Conservation (phyloP, 2,113 vertebrate species). For the Turnix velox region DNA sequence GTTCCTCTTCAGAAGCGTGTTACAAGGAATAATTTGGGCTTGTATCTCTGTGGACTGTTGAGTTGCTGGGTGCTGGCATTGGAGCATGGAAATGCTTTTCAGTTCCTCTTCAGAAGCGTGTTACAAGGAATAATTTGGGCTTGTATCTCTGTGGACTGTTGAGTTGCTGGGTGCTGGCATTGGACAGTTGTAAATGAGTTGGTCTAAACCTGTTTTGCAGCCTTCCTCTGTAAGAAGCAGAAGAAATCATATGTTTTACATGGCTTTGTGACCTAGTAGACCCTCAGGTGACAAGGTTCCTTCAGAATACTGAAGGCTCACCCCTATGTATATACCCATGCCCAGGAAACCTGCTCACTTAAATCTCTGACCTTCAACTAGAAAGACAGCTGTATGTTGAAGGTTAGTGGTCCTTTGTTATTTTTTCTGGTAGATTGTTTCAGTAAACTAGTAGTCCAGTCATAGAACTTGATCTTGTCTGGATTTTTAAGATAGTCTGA, state of each 20-base stretch:
- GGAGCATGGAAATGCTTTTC: conserved; percentile 20
- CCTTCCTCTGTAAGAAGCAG: not conserved
- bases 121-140: conserved; percentile 39
- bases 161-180: not conserved
- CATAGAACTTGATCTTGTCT: conserved; percentile 3
- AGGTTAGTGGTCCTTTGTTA: not conserved
- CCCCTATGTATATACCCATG: not conserved
- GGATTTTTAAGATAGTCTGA: conserved; percentile 17
- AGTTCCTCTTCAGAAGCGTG: conserved; percentile 35
- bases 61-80: not conserved
- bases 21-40: conserved; percentile 38
- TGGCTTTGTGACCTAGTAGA: not conserved
- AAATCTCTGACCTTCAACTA: not conserved
- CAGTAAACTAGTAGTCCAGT: not conserved
- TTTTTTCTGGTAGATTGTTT: not conserved
- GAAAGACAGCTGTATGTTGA: not conserved
- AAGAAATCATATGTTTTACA: not conserved
- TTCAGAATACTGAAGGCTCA: not conserved
- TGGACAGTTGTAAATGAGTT: not conserved
- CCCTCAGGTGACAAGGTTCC: not conserved
- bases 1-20: conserved; percentile 39
- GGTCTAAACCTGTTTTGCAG: conserved; percentile 17
- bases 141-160: conserved; percentile 9
- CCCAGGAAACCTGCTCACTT: not conserved
- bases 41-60: conserved; percentile 3